Evolutionary conservation across 2,113 vertebrate genomes (phyloP).

Genomic region (Andinoacara biseriatus): DNA sequence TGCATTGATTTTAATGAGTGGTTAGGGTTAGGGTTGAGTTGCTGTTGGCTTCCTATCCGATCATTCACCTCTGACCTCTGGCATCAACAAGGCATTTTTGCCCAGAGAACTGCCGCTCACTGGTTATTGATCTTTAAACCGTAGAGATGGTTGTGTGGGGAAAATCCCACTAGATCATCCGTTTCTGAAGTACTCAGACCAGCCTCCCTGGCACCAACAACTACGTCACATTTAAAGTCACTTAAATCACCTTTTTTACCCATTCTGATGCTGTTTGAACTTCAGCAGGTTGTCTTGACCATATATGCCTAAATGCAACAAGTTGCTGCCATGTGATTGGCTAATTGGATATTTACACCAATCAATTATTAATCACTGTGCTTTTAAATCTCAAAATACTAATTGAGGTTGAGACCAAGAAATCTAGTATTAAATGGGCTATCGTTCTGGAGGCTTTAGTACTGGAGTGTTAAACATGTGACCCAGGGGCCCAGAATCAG

Average conservation of each 20-base stretch:
- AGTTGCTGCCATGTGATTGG: neutral
- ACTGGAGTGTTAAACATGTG: neutral
- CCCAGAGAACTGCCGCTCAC: rapidly evolving
- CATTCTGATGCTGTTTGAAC: neutral
- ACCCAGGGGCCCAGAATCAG: neutral
- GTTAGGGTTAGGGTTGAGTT: neutral
- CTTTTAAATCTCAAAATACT: neutral
- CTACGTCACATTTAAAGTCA: no score
- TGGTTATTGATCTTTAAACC: neutral
- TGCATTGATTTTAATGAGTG: neutral
- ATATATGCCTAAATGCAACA: neutral
- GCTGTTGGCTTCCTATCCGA: neutral
- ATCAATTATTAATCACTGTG: neutral
- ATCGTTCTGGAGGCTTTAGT: neutral
- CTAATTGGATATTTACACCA: neutral
- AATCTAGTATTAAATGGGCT: neutral
- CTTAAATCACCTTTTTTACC: no score
- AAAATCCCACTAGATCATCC: neutral
- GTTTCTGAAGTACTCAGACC: no score
- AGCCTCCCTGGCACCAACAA: no score
- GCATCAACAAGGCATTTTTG: neutral
- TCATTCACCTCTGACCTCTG: neutral
- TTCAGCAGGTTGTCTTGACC: neutral
- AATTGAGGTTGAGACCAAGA: no score
- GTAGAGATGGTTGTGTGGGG: neutral